Evolutionary conservation across 2,113 vertebrate species (phyloP), one percentile per base, ranked within the genome.

Genomic region (Ageneiosus marmoratus): DNA sequence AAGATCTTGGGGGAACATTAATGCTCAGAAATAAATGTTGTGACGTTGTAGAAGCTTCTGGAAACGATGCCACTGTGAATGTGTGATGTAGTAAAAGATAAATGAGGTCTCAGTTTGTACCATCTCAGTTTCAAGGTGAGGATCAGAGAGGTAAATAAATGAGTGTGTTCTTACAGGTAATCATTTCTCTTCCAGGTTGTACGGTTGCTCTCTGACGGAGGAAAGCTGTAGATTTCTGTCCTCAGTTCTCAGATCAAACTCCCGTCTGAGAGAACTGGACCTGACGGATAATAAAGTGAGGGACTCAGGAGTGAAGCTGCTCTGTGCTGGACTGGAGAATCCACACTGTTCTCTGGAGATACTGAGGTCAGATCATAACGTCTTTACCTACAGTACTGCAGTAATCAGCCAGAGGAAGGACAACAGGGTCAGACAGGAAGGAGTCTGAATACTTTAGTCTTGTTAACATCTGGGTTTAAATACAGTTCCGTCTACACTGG

Each of bases 191-290:
- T 20, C 9, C 29, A 80, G 78, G 5, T 32, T 80, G 62, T 32
- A 48, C 18, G 32, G 60, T 20, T 79, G 78, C 44, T n/a, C 5
- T 67, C 78, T 80, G 9, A 51, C 46, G 5, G 62, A 34, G 29
- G 46, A 37, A 34, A 80, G 60, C 78, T 80, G 78, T 67, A 78
- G 93, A 94, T 65, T 82, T 55, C 79, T 93, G 93, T 91, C 84
- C 93, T 2, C 82, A 83, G 83, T 74, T 55, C 77, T 50, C 15
- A 27, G 55, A 11, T 72, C 83, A 8, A 72, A 72, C 51, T 56
- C 48, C 27, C 20, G 46, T 4, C 60, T 80, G 60, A 67, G 60
- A 29, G 79, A 80, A n/a, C 79, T 80, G 48, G 15, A 69, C 18
- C 79, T 80, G 63, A 55, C 0, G 1, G 46, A 62, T 27, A 80